Base-by-base conservation (phyloP, 2,888 invertebrate species). In the Drosophila heteroneura region DNA sequence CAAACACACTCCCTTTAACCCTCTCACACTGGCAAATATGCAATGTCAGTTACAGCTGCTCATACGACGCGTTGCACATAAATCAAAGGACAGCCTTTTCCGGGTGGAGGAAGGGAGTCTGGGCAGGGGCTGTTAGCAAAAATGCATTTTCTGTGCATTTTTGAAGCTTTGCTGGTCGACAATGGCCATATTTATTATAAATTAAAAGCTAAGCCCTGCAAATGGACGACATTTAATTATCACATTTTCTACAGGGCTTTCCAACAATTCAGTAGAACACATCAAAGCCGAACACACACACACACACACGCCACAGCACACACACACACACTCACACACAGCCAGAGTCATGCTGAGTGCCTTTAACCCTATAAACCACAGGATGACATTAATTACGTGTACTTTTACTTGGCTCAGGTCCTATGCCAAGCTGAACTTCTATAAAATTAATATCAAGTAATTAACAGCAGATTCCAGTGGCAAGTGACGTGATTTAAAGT, bases 371-470 rank as follows among this genome's bases (percentile, higher is more conserved):
- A 69, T 76, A 76, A 85, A 82, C 90, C 91, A 82, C 91, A 90
- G 71, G 79, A 82, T 91, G 91, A 90, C 91, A 89, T 91, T 91
- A 91, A 91, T 91, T 90, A 82, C 79, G 80, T 69, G 73, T 63
- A 74, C 76, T 71, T 70, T 61, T 51, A 51, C 52, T 62, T 67
- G 28, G 37, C 51, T 28, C 47, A 52, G 37, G 61, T 67, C 52
- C 60, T n/a, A 37, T 59, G 62, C 22, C 19, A 47, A 49, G 59
- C 44, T 51, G 51, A 79, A 74, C 54, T 79, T 78, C 78, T 87
- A 85, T 85, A 92, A 92, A 93, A 93, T 92, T 92, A 92, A 93
- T 93, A 93, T 90, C 88, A 77, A 85, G 91, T 92, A 92, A 93
- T 92, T 93, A 93, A 92, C 90, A 82, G 83, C 82, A 89, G 85